Conservation (phyloP, 2,113 vertebrate species). For the Ceratotherium simum region DNA sequence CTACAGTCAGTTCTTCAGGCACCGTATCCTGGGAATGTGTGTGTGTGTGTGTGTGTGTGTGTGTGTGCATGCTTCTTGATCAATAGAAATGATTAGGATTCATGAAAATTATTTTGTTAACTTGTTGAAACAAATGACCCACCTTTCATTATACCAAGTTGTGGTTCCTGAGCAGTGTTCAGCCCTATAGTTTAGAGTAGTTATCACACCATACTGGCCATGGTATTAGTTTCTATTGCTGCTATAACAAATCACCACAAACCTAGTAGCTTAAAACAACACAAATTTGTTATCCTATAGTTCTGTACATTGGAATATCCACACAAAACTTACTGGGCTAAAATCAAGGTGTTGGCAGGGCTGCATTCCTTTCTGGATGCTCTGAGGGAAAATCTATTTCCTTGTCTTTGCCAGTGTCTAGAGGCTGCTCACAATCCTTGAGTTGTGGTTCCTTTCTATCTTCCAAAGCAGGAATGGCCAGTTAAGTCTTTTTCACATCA, state of each 20-base stretch:
- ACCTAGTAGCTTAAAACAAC: not conserved
- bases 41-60: not conserved
- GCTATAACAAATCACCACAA: not conserved
- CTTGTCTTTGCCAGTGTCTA: not conserved
- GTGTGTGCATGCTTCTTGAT: not conserved
- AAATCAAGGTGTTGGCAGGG: not conserved
- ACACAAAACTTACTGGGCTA: not conserved
- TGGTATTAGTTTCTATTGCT: not conserved
- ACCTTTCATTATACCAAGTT: not conserved
- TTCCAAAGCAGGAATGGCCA: not conserved
- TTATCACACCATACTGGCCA: not conserved
- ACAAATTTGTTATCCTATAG: not conserved
- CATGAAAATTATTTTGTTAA: not conserved
- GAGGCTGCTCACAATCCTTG: not conserved
- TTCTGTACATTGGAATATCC: not conserved
- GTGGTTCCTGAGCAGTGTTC: not conserved
- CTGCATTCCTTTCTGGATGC: not conserved
- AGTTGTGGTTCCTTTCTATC: not conserved
- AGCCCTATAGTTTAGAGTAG: not conserved
- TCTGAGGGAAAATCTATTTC: not conserved
- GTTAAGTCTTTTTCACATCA: not conserved
- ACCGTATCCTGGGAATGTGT: not conserved
- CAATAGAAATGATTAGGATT: not conserved
- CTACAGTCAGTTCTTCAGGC: not conserved
- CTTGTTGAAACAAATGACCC: not conserved